Percentiles rank a stretch among this genome's conserved stretches.
Conservation (phyloP, 2,113 vertebrate genomes). For the Bos indicus region DNA sequence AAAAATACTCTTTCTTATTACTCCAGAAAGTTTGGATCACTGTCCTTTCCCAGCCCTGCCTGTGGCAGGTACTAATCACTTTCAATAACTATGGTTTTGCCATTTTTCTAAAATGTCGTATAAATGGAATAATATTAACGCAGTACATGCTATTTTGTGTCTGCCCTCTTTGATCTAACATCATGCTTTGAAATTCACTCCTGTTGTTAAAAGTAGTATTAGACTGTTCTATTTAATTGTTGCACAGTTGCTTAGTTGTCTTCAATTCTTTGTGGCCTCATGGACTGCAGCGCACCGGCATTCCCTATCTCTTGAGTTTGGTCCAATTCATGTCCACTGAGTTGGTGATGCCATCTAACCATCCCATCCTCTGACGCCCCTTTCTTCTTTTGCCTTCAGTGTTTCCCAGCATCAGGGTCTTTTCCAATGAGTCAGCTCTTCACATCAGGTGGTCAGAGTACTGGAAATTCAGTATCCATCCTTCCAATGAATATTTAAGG, state of each 20-base stretch:
- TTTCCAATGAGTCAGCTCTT: background rate
- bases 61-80: background rate
- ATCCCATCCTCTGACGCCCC: background rate
- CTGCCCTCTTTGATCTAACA: background rate
- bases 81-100: background rate
- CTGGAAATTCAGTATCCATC: background rate
- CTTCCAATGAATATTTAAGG: background rate
- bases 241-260: background rate
- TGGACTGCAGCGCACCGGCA: background rate
- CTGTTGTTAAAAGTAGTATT: background rate
- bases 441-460: background rate
- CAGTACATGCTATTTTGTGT: background rate
- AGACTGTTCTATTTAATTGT: background rate
- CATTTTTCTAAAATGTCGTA: background rate
- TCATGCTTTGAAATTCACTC: background rate
- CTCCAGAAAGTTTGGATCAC: background rate
- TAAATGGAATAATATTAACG: background rate
- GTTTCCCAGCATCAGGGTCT: background rate
- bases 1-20: background rate
- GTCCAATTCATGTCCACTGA: background rate
- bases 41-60: background rate
- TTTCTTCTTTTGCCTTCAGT: background rate
- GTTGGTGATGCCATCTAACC: background rate
- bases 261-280: background rate
- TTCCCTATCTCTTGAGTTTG: background rate